Base-by-base conservation (phyloP, 2,888 invertebrate genomes). In the Tenthredo livida region DNA sequence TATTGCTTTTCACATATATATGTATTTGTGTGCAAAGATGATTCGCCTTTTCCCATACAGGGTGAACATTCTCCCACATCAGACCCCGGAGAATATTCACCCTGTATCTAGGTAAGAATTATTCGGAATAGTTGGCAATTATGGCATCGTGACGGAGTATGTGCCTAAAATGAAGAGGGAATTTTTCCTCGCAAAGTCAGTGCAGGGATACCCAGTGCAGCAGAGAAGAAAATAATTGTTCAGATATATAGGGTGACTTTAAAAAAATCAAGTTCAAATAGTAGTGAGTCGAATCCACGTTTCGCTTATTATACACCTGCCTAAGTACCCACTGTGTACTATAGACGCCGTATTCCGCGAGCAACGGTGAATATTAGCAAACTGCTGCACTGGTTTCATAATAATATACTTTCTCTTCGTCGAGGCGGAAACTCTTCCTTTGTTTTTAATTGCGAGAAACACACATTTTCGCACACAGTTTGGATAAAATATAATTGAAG, bases 361-460 rank as follows among this genome's bases (percentile, higher is more conserved):
- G 21, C 9, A 25, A 25, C 21, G 10, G 61, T 21, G 25, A 10
- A 61, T 61, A 25, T 61, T 61, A 61, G 61, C 61, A 61, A 21
- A 61, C 61, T 61, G 25, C 61, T 61, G 61, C 61, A 61, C 61
- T 12, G 12, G 61, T 61, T 61, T 61, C 25, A 61, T 25, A 25
- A 61, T 61, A 61, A 61, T 61, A 61, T 25, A 61, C 25, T 61
- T 61, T 61, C 61, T 61, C 61, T 61, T 61, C 61, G 61, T 61
- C 61, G 25, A 61, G 54, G n/a, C 61, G 25, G 61, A 61, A 61
- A 61, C 61, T 61, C 12, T 25, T 25, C 25, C 21, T 61, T 61
- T 61, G 25, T 61, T 61, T 61, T 61, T 61, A 61, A 61, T 61
- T 61, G 12, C 61, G 10, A 61, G 61, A 21, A 25, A 25, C 37